phyloP scores from a whole-genome alignment of 1,140 invertebrate genomes.

The Atta texana region DNA sequence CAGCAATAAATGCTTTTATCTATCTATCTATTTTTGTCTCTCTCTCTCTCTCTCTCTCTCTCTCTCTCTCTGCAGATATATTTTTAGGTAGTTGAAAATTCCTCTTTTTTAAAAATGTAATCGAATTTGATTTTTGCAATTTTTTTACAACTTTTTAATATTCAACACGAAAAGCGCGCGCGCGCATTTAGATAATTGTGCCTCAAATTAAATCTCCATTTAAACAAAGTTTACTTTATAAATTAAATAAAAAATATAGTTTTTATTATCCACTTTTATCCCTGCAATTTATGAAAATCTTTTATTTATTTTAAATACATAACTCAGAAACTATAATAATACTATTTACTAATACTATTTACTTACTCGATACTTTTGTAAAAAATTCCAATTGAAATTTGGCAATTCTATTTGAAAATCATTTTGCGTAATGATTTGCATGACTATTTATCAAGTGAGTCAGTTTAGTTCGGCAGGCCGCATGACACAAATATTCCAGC shows the following conservation, averaged over 20 bases:
- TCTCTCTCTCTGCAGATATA: background rate
- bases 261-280: background rate
- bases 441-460: conserved; percentile 15
- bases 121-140: background rate
- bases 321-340: background rate
- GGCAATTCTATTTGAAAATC: conserved; percentile 35
- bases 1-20: too few relatives aligned
- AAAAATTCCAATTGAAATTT: background rate
- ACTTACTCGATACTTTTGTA: background rate
- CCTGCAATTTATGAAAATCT: background rate
- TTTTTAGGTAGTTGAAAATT: background rate
- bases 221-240: background rate
- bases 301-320: background rate
- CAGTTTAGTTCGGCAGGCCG: conserved; percentile 34
- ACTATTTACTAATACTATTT: background rate
- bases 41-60: background rate
- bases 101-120: background rate
- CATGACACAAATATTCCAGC: conserved; percentile 31
- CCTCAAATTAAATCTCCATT: conserved; percentile 20
- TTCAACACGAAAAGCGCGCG: background rate
- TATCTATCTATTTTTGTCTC: background rate
- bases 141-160: conserved; percentile 10
- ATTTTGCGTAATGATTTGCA: background rate
- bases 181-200: background rate
- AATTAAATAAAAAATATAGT: background rate